Base-by-base conservation (phyloP, 2,113 vertebrate genomes). In the western clawed frog (Xenopus tropicalis) region DNA sequence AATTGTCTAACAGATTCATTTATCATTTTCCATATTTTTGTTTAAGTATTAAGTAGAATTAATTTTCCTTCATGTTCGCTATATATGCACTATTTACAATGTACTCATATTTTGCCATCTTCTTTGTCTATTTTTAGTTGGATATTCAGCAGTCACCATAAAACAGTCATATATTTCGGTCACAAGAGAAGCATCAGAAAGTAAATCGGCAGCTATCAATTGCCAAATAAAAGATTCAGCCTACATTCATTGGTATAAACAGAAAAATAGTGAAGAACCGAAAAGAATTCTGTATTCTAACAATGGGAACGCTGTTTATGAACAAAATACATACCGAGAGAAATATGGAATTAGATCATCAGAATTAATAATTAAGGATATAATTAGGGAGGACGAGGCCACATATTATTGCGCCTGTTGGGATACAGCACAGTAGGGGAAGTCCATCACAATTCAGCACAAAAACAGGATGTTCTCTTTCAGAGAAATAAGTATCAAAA, bases 191-290 rank as follows among this genome's bases (percentile, higher is more conserved):
- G 29, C 6, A 8, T 5, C 1, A 37, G 29, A 4, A 37, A 7
- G 10, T 1, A 37, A 37, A 37, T 37, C 29, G 6, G 29, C 6
- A 37, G 1, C 10, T 37, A 37, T 37, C 29, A 2, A 1, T 8
- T 37, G 29, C 6, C 3, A 37, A 37, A 37, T 37, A 37, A 9
- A 37, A 37, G 29, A 9, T 6, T 37, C 5, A 8, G 5, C 29
- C 29, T 37, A 37, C 29, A 37, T 61, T 29, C 59, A 61, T 25
- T 61, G 59, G 59, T 61, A 61, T 61, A 25, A 17, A 17, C 59
- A 61, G 17, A 61, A 61, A 25, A 61, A 61, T 21, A 61, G 16
- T 29, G 5, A 7, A 11, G 59, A 14, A 16, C 22, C 10, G 12
- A 61, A 61, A 25, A 23, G 59, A 29, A 61, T 61, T 61, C 23